These are phyloP conservation scores for Neoascia interrupta DNA, from an alignment of 2,888 invertebrate species.

Conservation along the genomic window DNA sequence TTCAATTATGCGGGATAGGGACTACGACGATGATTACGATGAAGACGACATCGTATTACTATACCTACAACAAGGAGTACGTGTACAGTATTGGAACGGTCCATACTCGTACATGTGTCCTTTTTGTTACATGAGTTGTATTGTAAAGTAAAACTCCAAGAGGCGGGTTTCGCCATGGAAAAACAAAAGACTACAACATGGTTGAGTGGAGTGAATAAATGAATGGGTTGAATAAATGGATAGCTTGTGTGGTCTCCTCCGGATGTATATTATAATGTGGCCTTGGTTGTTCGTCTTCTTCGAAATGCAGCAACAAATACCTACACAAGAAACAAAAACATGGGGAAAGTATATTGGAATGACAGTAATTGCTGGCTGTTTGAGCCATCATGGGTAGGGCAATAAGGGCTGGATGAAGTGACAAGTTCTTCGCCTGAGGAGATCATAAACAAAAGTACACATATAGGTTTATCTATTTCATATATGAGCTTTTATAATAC, in stretches of 20 bases:
- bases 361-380: conserved; percentile 45
- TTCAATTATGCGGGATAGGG: conserved; percentile 61
- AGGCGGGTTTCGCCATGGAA: neutral
- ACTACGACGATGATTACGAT: conserved; percentile 39
- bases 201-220: conserved; percentile 31
- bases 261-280: conserved; percentile 34
- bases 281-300: conserved; percentile 10
- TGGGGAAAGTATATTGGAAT: conserved; percentile 33
- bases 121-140: conserved; percentile 31
- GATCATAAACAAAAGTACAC: too few species aligned
- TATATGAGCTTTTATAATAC: too few species aligned
- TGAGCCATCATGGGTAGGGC: neutral
- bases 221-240: conserved; percentile 8
- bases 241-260: conserved; percentile 54
- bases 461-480: too few species aligned
- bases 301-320: neutral
- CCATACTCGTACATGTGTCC: conserved; percentile 37
- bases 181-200: conserved; percentile 51
- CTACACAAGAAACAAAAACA: neutral
- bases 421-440: conserved; percentile 24
- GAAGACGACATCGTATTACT: conserved; percentile 43
- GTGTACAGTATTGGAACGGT: conserved; percentile 5
- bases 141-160: conserved; percentile 45
- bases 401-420: conserved; percentile 37
- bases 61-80: conserved; percentile 15